Base-by-base conservation (phyloP, 2,797 vertebrate genomes). In the Ambastaia sidthimunki region DNA sequence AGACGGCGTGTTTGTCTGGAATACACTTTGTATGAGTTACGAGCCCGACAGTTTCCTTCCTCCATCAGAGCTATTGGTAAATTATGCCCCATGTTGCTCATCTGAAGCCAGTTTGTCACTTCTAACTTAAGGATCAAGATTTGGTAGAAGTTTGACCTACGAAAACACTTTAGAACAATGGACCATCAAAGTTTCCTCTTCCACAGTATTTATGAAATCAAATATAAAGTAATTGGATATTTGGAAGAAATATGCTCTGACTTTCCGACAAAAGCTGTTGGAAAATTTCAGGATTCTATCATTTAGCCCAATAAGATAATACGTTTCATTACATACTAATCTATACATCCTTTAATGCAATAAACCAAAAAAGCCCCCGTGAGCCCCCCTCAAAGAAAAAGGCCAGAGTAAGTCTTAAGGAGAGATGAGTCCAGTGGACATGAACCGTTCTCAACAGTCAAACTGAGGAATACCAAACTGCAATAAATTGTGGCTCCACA, bases 181-280 rank as follows among this genome's bases (percentile, higher is more conserved):
- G 82, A 54, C 73, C 54, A 72, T 83, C 79, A 71, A 19, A 69
- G 48, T 75, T 76, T 81, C 79, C 76, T 83, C 72, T 71, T 85
- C 59, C 55, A 47, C 34, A 54, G 66, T 85, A 83, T 81, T 83
- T 83, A 81, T 77, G 80, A 41, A 44, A 57, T 77, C 25, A 67
- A 70, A 74, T 60, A 73, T 79, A 66, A 85, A 82, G 68, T 77
- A 82, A 84, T 82, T 83, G 80, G 84, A 85, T 63, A 82, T 65
- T 44, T 23, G 11, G 52, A 69, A 80, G 73, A 74, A 77, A 83
- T 82, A 84, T 52, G n/a, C 59, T 60, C 69, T 71, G 70, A 44
- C n/a, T 76, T 63, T 54, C 59, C 37, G 72, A 74, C n/a, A 44
- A 21, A 37, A 57, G 74, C 62, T 62, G 71, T 82, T 78, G 80